Evolutionary conservation across 2,888 invertebrate species (phyloP).

Genomic region (Diploptera punctata): DNA sequence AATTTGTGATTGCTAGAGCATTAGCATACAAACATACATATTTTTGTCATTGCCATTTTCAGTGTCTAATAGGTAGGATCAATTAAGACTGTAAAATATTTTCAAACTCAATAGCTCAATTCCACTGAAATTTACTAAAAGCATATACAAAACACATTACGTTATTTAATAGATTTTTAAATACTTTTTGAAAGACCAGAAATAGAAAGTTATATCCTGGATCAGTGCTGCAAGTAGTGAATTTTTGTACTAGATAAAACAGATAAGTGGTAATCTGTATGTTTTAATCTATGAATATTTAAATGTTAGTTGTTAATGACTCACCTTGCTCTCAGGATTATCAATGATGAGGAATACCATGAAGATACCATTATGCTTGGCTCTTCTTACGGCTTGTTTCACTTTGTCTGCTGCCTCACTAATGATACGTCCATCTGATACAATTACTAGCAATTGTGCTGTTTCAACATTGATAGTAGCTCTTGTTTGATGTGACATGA

Average conservation of each 20-base stretch:
- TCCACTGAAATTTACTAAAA: too few relatives aligned
- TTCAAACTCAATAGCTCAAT: too few relatives aligned
- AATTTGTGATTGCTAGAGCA: too few relatives aligned
- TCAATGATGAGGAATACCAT: conserved; percentile 96
- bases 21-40: too few relatives aligned
- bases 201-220: not conserved
- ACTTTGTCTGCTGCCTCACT: conserved; percentile 79
- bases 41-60: too few relatives aligned
- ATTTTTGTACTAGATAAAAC: too few relatives aligned
- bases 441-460: conserved; percentile 87
- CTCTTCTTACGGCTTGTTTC: conserved; percentile 77
- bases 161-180: conserved; percentile 3
- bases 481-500: conserved; percentile 53
- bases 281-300: too few relatives aligned
- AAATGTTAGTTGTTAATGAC: too few relatives aligned
- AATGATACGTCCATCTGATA: conserved; percentile 95
- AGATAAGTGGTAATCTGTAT: too few relatives aligned
- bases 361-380: conserved; percentile 85
- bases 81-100: too few relatives aligned
- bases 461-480: conserved; percentile 64
- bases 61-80: too few relatives aligned
- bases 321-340: conserved; percentile 87
- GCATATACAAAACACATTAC: too few relatives aligned
- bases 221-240: not conserved
- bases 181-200: not conserved